These are phyloP conservation scores for Rhinolophus sinicus DNA, from an alignment of 2,113 vertebrate species.

Conservation along the genomic window DNA sequence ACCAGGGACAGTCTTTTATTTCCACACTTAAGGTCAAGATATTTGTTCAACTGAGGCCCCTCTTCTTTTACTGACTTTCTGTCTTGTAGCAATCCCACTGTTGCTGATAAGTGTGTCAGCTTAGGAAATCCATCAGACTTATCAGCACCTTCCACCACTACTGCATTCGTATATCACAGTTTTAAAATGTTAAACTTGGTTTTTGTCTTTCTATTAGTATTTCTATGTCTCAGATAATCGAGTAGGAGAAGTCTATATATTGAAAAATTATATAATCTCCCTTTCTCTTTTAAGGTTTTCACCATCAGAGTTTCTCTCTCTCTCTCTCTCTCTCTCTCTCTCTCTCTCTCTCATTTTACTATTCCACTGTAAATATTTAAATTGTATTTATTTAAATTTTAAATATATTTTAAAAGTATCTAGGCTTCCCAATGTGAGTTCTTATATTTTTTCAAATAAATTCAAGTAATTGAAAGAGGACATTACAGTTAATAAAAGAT, in stretches of 20 bases:
- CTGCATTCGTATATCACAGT: not conserved
- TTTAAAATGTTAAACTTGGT: conserved; percentile 2
- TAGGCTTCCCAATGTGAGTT: not conserved
- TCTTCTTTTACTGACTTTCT: not conserved
- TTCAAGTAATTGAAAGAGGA: not conserved
- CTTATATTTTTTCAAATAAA: not conserved
- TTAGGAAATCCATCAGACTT: not conserved
- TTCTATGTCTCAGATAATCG: not conserved
- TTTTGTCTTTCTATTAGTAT: not conserved
- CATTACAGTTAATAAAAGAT: not conserved
- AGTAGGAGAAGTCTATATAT: not conserved
- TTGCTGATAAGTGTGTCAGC: conserved; percentile 51
- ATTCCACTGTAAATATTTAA: not conserved
- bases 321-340: not conserved
- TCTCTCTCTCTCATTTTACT: not conserved
- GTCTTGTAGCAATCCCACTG: not conserved
- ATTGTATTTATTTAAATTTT: not conserved
- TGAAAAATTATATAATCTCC: not conserved
- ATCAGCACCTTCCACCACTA: not conserved
- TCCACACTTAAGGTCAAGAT: not conserved
- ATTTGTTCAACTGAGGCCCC: not conserved
- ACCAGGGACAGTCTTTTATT: not conserved
- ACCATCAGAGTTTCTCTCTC: not conserved
- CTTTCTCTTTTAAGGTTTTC: not conserved
- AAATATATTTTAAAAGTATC: not conserved